Evolutionary conservation across 2,797 vertebrate genomes (phyloP).

Genomic region (Rhinoraja longicauda): DNA sequence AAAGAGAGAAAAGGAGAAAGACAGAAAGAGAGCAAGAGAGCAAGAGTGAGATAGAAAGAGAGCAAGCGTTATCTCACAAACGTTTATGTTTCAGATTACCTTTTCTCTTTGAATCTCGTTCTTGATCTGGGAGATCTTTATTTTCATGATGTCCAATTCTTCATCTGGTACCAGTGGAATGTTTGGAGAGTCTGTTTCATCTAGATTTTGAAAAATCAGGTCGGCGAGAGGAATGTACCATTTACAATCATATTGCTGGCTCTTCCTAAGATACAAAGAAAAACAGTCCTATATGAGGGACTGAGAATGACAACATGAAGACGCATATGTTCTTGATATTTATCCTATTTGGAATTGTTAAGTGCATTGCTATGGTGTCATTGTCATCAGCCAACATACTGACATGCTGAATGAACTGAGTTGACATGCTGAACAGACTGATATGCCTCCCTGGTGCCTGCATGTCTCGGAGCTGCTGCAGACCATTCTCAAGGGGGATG

Average conservation of each 20-base stretch:
- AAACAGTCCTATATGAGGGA: background rate
- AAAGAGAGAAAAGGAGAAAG: background rate
- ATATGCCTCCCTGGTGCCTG: no score
- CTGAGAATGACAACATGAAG: background rate
- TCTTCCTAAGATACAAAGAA: slow-evolving; percentile 62
- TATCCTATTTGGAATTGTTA: background rate
- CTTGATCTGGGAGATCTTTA: slow-evolving; percentile 89
- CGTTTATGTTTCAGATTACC: slow-evolving; percentile 52
- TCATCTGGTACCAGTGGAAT: slow-evolving; percentile 82
- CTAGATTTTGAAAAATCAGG: slow-evolving; percentile 83
- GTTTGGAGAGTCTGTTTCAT: slow-evolving; percentile 72
- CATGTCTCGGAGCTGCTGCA: no score
- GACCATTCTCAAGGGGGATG: no score
- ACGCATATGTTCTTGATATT: background rate
- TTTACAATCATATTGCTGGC: slow-evolving; percentile 90
- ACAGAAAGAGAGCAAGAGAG: background rate
- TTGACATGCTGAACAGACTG: background rate
- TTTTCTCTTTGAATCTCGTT: slow-evolving; percentile 87
- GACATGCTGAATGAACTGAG: background rate
- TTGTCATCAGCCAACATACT: background rate
- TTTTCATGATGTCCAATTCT: slow-evolving; percentile 85
- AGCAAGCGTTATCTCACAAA: background rate
- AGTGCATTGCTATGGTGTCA: background rate
- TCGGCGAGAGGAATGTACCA: slow-evolving; percentile 89
- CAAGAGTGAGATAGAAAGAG: background rate